phyloP scores from a whole-genome alignment of 64 coral and sea anemone genomes.

The Actinia equina region DNA sequence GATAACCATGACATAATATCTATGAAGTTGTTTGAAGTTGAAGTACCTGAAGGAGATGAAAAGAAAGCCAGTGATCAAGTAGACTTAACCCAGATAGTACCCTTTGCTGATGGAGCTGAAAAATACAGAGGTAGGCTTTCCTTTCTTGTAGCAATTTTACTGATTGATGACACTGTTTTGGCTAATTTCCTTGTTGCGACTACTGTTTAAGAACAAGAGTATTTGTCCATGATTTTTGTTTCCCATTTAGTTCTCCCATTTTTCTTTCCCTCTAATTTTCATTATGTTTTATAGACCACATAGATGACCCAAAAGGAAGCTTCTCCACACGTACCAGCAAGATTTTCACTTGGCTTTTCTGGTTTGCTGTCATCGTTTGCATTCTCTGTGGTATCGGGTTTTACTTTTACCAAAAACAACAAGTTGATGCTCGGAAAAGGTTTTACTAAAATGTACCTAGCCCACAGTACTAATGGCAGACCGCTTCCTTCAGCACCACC shows the following conservation, averaged over 20 bases:
- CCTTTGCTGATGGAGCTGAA: conserved; percentile 80
- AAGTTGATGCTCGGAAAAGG: conserved; percentile 77
- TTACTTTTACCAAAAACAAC: conserved; percentile 82
- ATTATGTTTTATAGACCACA: conserved; percentile 45
- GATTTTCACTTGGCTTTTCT: conserved; percentile 87
- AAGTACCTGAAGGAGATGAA: conserved; percentile 34
- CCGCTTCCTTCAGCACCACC: background rate
- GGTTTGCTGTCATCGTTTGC: conserved; percentile 55
- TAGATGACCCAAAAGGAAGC: conserved; percentile 78
- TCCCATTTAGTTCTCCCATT: no score
- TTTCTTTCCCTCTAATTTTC: background rate
- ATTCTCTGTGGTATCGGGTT: conserved; percentile 48
- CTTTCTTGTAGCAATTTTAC: no score
- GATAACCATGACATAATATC: conserved; percentile 99
- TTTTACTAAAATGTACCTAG: conserved; percentile 57
- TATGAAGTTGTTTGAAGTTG: conserved; percentile 94
- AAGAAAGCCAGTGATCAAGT: conserved; percentile 18
- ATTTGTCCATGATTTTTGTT: no score
- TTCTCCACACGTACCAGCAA: conserved; percentile 80
- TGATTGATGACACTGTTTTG: no score
- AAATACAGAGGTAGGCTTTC: conserved; percentile 57
- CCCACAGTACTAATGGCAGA: background rate
- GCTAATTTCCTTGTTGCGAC: no score
- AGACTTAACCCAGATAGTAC: conserved; percentile 60
- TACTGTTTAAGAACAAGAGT: no score